These are phyloP conservation scores for Nannospalax galili DNA, from an alignment of 2,113 vertebrate genomes.

Conservation along the genomic window DNA sequence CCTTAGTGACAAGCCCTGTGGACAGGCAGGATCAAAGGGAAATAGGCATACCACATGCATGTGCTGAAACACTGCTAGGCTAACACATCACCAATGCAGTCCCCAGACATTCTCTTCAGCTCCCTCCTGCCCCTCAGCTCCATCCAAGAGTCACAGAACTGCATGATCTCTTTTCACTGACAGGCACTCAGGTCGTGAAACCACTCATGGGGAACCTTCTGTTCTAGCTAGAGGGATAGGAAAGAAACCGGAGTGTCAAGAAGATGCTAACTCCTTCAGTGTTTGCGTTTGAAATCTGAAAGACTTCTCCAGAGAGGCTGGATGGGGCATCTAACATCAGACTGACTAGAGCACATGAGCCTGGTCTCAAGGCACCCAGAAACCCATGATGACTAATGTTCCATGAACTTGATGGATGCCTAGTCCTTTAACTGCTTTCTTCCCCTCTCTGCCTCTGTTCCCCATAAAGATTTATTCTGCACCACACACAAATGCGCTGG, in stretches of 20 bases:
- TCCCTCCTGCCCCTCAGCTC: not conserved
- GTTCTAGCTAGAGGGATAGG: not conserved
- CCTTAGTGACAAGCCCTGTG: not conserved
- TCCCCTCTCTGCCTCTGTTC: constrained; percentile 32
- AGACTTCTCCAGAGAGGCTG: not conserved
- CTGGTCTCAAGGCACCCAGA: constrained; percentile 50
- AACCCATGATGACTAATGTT: constrained; percentile 39
- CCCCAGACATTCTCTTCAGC: not conserved
- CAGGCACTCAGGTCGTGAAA: not conserved
- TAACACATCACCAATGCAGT: not conserved
- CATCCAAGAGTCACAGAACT: not conserved
- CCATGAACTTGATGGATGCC: constrained; percentile 75
- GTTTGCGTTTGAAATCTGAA: constrained; percentile 57
- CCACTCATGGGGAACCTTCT: constrained; percentile 1
- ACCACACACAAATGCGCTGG: constrained; percentile 85
- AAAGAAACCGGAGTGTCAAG: constrained; percentile 5
- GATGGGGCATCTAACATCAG: constrained; percentile 43
- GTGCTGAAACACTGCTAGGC: not conserved
- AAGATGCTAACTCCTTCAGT: constrained; percentile 57
- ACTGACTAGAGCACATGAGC: constrained; percentile 61
- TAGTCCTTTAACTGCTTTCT: constrained; percentile 76
- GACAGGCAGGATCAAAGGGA: not conserved
- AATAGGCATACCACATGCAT: not conserved
- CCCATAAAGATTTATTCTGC: constrained; percentile 86
- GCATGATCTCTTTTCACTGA: constrained; percentile 16